Evolutionary conservation across 35 echinoderm and acorn worm genomes (phyloP).

Genomic region (Amphiura filiformis): DNA sequence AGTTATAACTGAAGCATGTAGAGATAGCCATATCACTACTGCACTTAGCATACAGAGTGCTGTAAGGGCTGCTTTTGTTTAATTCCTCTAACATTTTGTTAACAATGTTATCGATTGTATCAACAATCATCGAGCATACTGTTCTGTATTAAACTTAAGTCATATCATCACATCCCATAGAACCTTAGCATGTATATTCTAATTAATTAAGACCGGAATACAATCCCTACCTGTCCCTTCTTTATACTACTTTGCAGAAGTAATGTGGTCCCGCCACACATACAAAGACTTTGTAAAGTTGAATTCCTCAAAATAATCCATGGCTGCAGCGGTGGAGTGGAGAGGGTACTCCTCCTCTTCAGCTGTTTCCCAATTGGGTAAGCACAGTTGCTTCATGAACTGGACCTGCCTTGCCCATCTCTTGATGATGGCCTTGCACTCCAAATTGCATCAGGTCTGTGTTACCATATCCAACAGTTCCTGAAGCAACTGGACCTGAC

Average conservation of each 20-base stretch:
- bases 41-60: too few relatives aligned
- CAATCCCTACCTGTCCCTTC: background rate
- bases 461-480: background rate
- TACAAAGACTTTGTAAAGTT: background rate
- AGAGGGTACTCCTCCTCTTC: background rate
- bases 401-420: background rate
- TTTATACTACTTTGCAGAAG: conserved; percentile 6
- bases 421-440: background rate
- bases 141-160: too few relatives aligned
- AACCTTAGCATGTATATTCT: too few relatives aligned
- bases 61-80: too few relatives aligned
- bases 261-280: background rate
- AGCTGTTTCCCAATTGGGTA: background rate
- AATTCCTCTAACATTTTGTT: too few relatives aligned
- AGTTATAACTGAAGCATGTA: too few relatives aligned
- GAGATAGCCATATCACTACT: too few relatives aligned
- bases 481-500: background rate
- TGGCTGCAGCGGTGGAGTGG: background rate
- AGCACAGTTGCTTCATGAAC: background rate
- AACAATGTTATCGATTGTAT: too few relatives aligned
- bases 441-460: background rate
- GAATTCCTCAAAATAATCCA: background rate
- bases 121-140: too few relatives aligned
- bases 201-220: background rate
- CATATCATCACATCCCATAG: too few relatives aligned